Evolutionary conservation across 2,888 invertebrate genomes (phyloP), one percentile per base, ranked within the genome.

Genomic region (Tuta absoluta): DNA sequence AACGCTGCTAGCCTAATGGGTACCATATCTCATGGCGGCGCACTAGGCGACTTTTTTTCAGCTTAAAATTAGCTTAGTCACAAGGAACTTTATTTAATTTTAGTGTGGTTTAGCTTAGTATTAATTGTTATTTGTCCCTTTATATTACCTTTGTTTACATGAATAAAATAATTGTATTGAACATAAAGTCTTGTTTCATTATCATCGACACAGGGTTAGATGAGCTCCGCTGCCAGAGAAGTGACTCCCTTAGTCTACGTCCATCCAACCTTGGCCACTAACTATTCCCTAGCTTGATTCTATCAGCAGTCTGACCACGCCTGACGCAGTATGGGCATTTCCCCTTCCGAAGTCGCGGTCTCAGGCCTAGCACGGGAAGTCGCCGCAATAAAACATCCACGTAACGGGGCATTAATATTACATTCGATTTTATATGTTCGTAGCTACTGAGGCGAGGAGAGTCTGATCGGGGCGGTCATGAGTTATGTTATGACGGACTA

Each of bases 331-430:
- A 63, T 45, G 63, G 63, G 56, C 56, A 63, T 63, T 63, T 63
- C 56, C 41, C 17, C 56, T 57, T 57, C 57, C 60, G 41, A 60
- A 56, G 17, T 2, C 33, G 45, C 24, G 45, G 45, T n/a, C 60
- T 38, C 23, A 23, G 57, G 63, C 19, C 56, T 57, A 33, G 28
- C 63, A 63, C 63, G 63, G 63, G 63, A 63, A 57, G 57, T 63
- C 63, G 57, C 28, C n/a, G 24, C 57, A 38, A 38, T 57, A 63
- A 38, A 56, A 28, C 33, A 17, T 1, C 0, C 33, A 14, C 33
- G n/a, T 53, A 56, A 56, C 33, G 56, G 56, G 24, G 56, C 56
- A 56, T 56, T 56, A 28, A 62, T 56, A 33, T 28, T 28, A 33
- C 17, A 56, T 56, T 56, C 28, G 11, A 33, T 28, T 56, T 17